phyloP scores from a whole-genome alignment of 2,888 invertebrate genomes.

The Anarsia innoxiella region DNA sequence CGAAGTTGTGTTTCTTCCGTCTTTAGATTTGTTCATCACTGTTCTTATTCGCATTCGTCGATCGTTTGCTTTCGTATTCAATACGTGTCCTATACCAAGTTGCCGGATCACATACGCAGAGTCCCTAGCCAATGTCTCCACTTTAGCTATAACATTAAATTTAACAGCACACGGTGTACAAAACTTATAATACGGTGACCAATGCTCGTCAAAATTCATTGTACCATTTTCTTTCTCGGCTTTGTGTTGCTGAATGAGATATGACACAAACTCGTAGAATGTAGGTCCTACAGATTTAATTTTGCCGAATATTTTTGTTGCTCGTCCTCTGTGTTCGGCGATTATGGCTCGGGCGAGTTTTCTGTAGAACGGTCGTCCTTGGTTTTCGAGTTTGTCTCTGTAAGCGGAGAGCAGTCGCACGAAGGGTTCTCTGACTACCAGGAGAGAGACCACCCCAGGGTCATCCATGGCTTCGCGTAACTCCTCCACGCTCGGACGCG shows the following conservation, averaged over 20 bases:
- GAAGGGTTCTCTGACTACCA: conserved; percentile 83
- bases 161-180: conserved; percentile 80
- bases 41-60: conserved; percentile 68
- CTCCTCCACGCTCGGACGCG: conserved; percentile 78
- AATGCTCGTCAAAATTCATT: conserved; percentile 78
- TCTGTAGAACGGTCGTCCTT: conserved; percentile 80
- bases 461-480: conserved; percentile 74
- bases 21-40: conserved; percentile 69
- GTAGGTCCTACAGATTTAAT: conserved; percentile 72
- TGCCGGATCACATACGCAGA: conserved; percentile 76
- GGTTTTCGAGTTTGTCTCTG: conserved; percentile 82
- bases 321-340: conserved; percentile 70
- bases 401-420: conserved; percentile 83
- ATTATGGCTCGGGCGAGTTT: conserved; percentile 80
- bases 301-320: conserved; percentile 41
- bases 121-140: conserved; percentile 77
- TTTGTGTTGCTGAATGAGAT: conserved; percentile 77
- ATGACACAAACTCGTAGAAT: conserved; percentile 82
- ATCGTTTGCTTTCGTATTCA: conserved; percentile 62
- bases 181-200: conserved; percentile 78
- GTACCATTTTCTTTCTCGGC: conserved; percentile 49
- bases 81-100: conserved; percentile 71
- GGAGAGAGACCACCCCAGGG: conserved; percentile 78
- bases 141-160: conserved; percentile 78
- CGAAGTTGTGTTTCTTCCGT: conserved; percentile 62